Percentiles rank a stretch among this genome's conserved stretches.
Evolutionary conservation across 2,113 vertebrate species (phyloP).

Genomic region (Myodes glareolus): DNA sequence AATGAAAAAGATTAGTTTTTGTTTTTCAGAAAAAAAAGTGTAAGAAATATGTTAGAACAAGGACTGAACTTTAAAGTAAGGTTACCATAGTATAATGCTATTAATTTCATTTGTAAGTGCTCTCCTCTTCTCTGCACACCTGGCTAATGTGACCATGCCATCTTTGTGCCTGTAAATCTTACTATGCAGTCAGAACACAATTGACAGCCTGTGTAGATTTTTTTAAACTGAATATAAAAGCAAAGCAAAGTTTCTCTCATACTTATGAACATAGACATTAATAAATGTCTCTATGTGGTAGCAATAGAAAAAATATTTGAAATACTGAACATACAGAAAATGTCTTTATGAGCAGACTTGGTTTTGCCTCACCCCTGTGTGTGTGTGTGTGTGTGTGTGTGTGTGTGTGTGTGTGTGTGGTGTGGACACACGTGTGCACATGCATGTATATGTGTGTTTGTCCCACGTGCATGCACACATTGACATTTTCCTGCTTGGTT

Average conservation of each 20-base stretch:
- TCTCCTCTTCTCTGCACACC: not conserved
- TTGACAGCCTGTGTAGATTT: not conserved
- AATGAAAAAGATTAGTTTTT: conserved; percentile 45
- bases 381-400: not conserved
- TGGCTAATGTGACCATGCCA: not conserved
- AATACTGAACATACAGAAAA: conserved; percentile 43
- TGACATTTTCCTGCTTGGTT: not conserved
- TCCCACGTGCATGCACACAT: not conserved
- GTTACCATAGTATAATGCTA: not conserved
- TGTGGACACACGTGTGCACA: no score
- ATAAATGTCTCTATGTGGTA: not conserved
- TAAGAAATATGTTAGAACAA: conserved; percentile 32
- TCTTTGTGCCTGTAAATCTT: conserved; percentile 4
- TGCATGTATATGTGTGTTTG: not conserved
- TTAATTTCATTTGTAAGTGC: not conserved
- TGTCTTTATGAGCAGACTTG: conserved; percentile 1
- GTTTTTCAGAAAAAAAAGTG: conserved; percentile 55
- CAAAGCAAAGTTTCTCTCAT: not conserved
- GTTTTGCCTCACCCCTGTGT: not conserved
- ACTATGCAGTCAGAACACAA: conserved; percentile 6
- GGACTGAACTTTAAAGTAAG: not conserved
- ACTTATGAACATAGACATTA: conserved; percentile 32
- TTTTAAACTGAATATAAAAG: not conserved
- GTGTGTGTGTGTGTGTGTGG: not conserved
- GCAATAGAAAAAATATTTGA: conserved; percentile 46